These are phyloP conservation scores for Ectropis crepuscularia DNA, from an alignment of 2,888 invertebrate genomes.

Conservation along the genomic window DNA sequence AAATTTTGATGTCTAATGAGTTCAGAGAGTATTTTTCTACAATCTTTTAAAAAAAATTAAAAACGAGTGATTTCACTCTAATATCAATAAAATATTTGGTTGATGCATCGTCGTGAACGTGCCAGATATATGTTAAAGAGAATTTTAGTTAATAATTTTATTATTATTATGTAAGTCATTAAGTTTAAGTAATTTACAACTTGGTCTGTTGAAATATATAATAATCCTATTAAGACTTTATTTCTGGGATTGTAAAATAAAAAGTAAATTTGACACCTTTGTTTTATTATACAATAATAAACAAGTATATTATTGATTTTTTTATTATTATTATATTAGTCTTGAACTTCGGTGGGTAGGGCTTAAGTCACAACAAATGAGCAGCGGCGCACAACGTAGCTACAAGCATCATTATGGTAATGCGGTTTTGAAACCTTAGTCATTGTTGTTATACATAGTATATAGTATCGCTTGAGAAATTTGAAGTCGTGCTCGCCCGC, in stretches of 20 bases:
- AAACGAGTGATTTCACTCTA: conserved; percentile 75
- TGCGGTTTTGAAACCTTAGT: too few relatives aligned
- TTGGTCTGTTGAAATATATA: conserved; percentile 84
- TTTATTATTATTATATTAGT: background rate
- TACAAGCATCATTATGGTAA: too few relatives aligned
- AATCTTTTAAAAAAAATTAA: conserved; percentile 77
- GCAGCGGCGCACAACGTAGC: too few relatives aligned
- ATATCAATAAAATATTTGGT: conserved; percentile 80
- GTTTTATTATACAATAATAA: conserved; percentile 54
- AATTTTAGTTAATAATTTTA: conserved; percentile 85
- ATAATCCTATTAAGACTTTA: conserved; percentile 84
- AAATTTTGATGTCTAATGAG: conserved; percentile 72
- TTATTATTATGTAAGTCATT: conserved; percentile 84
- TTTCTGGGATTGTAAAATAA: conserved; percentile 85
- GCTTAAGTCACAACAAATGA: too few relatives aligned
- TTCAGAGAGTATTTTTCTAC: conserved; percentile 84
- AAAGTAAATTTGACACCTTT: conserved; percentile 67
- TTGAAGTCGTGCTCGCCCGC: too few relatives aligned
- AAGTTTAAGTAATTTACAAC: conserved; percentile 85
- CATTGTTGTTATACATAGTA: too few relatives aligned
- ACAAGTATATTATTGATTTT: conserved; percentile 8
- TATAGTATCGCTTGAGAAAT: too few relatives aligned
- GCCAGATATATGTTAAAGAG: conserved; percentile 83
- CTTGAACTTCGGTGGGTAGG: conserved; percentile 13
- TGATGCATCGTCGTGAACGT: conserved; percentile 79